Conservation (phyloP, 2,113 vertebrate genomes). For the Furnarius figulus region DNA sequence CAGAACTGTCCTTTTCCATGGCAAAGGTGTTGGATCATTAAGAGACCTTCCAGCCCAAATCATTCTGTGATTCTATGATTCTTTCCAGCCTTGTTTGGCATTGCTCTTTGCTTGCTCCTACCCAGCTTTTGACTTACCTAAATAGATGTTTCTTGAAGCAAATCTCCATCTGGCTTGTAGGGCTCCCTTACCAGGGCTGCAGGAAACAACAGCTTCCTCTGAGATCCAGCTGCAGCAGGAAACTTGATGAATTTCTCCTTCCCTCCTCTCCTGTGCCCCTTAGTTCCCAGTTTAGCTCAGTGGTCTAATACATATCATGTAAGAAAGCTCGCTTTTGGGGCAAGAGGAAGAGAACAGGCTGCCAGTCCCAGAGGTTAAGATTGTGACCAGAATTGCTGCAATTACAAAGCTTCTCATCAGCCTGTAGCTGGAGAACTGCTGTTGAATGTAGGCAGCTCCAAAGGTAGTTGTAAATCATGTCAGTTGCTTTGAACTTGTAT, state of each 20-base stretch:
- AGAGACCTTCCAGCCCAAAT: neutral
- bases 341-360: neutral
- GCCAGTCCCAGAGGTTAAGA: neutral
- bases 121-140: neutral
- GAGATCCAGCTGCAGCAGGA: constrained; percentile 22
- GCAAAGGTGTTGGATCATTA: neutral
- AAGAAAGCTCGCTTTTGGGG: neutral
- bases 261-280: neutral
- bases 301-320: neutral
- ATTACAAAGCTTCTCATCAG: neutral
- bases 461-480: neutral
- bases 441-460: neutral
- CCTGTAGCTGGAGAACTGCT: neutral
- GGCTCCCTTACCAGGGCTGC: neutral
- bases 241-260: neutral
- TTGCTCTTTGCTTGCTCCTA: neutral
- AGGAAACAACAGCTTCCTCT: constrained; percentile 43
- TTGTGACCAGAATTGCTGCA: neutral
- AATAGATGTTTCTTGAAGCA: neutral
- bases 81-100: neutral
- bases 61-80: neutral
- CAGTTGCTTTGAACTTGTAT: neutral
- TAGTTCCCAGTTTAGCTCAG: neutral
- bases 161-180: neutral
- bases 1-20: neutral